Base-by-base conservation (phyloP, 2,888 invertebrate genomes). In the Lasioglossum lativentre region DNA sequence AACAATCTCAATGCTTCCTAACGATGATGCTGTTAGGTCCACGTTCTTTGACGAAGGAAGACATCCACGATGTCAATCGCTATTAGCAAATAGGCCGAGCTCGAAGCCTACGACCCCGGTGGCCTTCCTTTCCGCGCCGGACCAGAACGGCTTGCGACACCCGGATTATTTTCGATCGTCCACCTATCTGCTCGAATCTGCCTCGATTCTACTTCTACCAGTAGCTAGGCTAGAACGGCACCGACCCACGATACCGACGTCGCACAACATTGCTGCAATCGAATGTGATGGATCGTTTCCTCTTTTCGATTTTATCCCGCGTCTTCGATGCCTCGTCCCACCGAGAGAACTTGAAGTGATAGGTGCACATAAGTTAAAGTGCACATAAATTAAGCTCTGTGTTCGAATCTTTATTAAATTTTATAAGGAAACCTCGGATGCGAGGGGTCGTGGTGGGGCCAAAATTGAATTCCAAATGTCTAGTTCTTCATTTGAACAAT, bases 51-150 rank as follows among this genome's bases (percentile, higher is more conserved):
- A n/a, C 56, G 56, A 45, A 63, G 59, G 30, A 27, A 63, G 30
- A 30, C 27, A 16, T n/a, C 14, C 59, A 6, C 14, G 59, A 40
- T 30, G 30, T 38, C 80, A 76, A 66, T 79, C 68, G 79, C 63
- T 68, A 83, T 79, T 78, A 70, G 56, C 75, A 74, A 86, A 88
- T 85, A 88, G 80, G 86, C 81, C 68, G 86, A 89, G 88, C 38
- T 3, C 86, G 89, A 90, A 91, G 91, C 89, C 92, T 92, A 92
- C 92, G 91, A 93, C 91, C 93, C 82, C 30, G n/a, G 85, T 90
- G 93, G 92, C 94, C 93, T 94, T 93, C 93, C 92, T 92, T 86
- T 90, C 87, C 87, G 91, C 92, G 86, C 90, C 93, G 92, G 92
- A 93, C 93, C 92, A 93, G 92, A 90, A 93, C 93, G 90, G 40